A percentile compares a stretch with the other conserved stretches of the same genome.
phyloP scores from a whole-genome alignment of 2,888 invertebrate genomes.

The Leptinotarsa peninsularis region DNA sequence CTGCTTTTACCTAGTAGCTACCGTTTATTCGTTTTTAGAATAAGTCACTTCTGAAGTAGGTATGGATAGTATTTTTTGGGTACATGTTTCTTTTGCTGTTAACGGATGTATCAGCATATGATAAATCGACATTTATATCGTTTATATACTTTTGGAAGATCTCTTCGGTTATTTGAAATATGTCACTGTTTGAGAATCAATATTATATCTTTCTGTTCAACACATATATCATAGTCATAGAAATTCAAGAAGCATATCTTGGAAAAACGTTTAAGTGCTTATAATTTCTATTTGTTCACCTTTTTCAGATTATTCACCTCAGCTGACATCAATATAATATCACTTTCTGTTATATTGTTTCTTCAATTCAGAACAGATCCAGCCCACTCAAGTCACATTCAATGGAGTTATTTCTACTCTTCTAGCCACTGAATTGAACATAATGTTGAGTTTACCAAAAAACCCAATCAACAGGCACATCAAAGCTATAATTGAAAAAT shows the following conservation, averaged over 20 bases:
- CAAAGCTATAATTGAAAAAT: background rate
- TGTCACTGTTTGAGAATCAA: slow-evolving; percentile 4
- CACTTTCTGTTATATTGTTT: background rate
- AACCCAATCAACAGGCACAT: background rate
- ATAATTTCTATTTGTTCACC: no score
- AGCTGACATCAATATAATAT: slow-evolving; percentile 11
- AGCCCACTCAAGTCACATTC: no score
- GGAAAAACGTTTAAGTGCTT: no score
- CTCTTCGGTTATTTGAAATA: background rate
- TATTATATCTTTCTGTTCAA: background rate
- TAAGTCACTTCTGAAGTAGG: background rate
- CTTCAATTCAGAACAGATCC: no score
- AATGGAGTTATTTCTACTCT: no score
- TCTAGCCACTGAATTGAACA: no score
- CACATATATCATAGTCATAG: background rate
- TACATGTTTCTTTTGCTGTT: background rate
- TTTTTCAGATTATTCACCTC: background rate
- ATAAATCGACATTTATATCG: background rate
- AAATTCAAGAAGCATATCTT: background rate
- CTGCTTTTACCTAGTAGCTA: background rate
- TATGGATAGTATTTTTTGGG: background rate
- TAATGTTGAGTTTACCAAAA: no score
- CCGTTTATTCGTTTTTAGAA: background rate
- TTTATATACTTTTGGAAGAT: background rate
- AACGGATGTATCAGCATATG: background rate